Evolutionary conservation across 2,113 vertebrate genomes (phyloP).

Genomic region (Bos javanicus): DNA sequence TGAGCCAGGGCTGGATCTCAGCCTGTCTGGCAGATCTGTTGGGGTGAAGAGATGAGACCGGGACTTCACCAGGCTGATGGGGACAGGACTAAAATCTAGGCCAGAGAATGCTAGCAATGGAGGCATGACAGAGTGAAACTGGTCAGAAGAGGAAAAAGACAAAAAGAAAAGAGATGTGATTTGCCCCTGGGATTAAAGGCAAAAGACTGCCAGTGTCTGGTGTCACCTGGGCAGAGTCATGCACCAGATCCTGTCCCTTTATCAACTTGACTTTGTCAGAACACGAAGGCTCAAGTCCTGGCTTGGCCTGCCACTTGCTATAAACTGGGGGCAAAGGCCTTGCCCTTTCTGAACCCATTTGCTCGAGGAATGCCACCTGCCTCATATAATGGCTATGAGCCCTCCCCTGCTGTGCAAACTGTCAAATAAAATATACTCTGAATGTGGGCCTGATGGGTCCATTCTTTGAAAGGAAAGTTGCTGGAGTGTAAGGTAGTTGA

Average conservation of each 20-base stretch:
- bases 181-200: neutral
- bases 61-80: neutral
- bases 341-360: neutral
- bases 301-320: neutral
- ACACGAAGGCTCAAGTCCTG: neutral
- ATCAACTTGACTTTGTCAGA: neutral
- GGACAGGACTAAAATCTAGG: neutral
- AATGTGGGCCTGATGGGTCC: no score
- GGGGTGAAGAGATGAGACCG: neutral
- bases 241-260: neutral
- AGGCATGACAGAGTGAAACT: neutral
- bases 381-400: rapidly evolving
- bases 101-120: no score
- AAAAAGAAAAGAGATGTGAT: neutral
- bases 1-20: neutral
- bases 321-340: neutral
- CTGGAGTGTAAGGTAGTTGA: neutral
- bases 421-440: no score
- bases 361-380: neutral
- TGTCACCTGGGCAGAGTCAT: no score
- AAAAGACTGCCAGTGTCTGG: neutral
- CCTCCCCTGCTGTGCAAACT: neutral
- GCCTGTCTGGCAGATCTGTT: neutral
- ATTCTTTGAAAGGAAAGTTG: neutral
- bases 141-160: neutral